Conservation (phyloP, 2,797 vertebrate genomes). For the Crossoptilon crossoptilon region DNA sequence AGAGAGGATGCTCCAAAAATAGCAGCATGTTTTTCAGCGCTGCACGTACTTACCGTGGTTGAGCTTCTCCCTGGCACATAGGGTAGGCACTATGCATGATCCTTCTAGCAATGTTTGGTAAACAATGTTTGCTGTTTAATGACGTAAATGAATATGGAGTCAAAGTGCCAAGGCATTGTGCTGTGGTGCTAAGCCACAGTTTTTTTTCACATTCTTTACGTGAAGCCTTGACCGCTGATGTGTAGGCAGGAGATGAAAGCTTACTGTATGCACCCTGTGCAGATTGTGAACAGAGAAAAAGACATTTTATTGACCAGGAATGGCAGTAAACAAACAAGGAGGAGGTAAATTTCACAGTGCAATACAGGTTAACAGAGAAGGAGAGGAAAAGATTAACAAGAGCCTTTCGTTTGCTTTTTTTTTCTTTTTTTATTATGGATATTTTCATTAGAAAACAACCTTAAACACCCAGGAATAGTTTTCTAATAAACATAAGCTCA, state of each 20-base stretch:
- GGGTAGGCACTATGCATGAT: neutral
- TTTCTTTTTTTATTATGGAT: slow-evolving; percentile 74
- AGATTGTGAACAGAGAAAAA: slow-evolving; percentile 12
- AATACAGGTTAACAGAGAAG: slow-evolving; percentile 24
- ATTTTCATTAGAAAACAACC: slow-evolving; percentile 77
- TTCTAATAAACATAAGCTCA: slow-evolving; percentile 74
- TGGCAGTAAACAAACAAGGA: slow-evolving; percentile 35
- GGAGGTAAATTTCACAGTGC: slow-evolving; percentile 19
- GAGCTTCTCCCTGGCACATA: neutral
- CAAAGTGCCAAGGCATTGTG: neutral
- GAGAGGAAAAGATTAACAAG: slow-evolving; percentile 55
- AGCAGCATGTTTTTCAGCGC: neutral
- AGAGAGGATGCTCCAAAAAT: neutral
- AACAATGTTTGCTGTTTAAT: neutral
- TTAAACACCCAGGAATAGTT: slow-evolving; percentile 74
- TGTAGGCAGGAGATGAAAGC: slow-evolving; percentile 2
- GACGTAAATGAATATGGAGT: neutral
- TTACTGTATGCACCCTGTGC: neutral
- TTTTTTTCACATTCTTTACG: fast-evolving
- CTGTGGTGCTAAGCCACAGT: neutral
- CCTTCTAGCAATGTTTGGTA: neutral
- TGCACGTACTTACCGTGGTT: neutral
- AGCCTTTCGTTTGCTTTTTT: slow-evolving; percentile 56
- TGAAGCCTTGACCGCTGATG: neutral
- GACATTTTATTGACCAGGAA: slow-evolving; percentile 41